Evolutionary conservation across 2,888 invertebrate species (phyloP).

Genomic region (Andrena praecox): DNA sequence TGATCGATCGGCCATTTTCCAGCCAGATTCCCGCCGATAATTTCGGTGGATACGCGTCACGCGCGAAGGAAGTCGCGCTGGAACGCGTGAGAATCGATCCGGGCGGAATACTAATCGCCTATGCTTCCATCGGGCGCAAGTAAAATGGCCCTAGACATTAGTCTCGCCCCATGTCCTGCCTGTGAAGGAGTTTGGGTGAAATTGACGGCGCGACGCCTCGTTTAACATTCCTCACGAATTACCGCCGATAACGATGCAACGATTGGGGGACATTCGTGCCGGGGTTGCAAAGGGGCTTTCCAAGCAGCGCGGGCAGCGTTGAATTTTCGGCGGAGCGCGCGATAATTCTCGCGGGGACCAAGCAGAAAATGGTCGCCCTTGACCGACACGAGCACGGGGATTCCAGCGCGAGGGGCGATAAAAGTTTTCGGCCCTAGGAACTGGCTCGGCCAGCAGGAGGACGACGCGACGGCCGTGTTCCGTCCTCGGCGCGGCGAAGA

Average conservation of each 20-base stretch:
- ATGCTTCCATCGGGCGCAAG: neutral
- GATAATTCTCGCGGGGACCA: neutral
- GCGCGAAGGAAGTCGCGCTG: constrained; percentile 60
- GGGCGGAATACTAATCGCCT: constrained; percentile 53
- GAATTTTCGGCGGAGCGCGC: no score
- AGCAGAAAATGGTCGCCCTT: neutral
- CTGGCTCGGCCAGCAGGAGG: constrained; percentile 23
- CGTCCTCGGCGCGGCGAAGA: constrained; percentile 42
- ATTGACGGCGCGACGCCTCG: neutral
- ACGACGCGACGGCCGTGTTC: constrained; percentile 34
- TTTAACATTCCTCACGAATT: constrained; percentile 1
- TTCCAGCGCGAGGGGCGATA: constrained; percentile 20
- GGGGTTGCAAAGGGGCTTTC: neutral
- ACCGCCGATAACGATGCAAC: neutral
- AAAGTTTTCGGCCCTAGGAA: constrained; percentile 23
- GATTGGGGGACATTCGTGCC: neutral
- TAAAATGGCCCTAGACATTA: neutral
- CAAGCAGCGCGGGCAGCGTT: no score
- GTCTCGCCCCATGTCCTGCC: neutral
- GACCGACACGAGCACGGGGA: constrained; percentile 23
- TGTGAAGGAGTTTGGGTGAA: neutral
- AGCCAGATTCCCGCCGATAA: constrained; percentile 46
- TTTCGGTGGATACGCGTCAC: constrained; percentile 41
- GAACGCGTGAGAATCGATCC: constrained; percentile 34
- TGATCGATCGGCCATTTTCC: constrained; percentile 66